Conservation (phyloP, 1,140 invertebrate genomes). For the Scaptomyza pallida region DNA sequence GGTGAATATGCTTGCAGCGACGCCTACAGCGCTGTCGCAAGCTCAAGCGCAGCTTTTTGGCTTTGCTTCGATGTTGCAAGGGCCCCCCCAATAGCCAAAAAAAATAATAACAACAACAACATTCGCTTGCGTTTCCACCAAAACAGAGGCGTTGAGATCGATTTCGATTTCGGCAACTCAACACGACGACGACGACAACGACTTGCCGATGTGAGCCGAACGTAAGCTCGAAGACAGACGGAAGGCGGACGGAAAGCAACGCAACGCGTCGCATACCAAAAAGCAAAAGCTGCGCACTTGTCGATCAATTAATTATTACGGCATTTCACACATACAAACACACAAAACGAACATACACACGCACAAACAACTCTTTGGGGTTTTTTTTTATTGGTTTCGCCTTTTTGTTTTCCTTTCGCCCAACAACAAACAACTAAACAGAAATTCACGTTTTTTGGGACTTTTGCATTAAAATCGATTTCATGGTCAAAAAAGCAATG, state of each 20-base stretch:
- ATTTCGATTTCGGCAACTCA: slow-evolving; percentile 42
- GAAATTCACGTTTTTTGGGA: slow-evolving; percentile 76
- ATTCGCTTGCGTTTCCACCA: slow-evolving; percentile 16
- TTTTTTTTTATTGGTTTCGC: slow-evolving; percentile 61
- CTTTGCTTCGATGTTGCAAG: slow-evolving; percentile 60
- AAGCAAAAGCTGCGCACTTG: slow-evolving; percentile 72
- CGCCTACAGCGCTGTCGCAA: slow-evolving; percentile 54
- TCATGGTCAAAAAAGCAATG: slow-evolving; percentile 75
- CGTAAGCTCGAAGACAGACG: background rate
- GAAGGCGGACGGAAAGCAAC: background rate
- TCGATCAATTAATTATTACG: slow-evolving; percentile 82
- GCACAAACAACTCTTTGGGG: slow-evolving; percentile 40
- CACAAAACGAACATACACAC: slow-evolving; percentile 3
- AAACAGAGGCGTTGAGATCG: slow-evolving; percentile 38
- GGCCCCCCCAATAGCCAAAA: slow-evolving; percentile 30
- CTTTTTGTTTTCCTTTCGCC: slow-evolving; percentile 45
- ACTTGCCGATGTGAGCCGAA: too few species aligned
- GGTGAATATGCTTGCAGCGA: slow-evolving; percentile 46
- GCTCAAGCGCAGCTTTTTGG: slow-evolving; percentile 33
- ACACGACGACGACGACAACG: slow-evolving; percentile 19
- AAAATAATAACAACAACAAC: slow-evolving; percentile 17
- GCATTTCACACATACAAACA: slow-evolving; percentile 59
- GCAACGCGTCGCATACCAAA: slow-evolving; percentile 66
- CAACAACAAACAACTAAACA: background rate
- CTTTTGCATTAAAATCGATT: slow-evolving; percentile 80